Evolutionary conservation across 1,140 invertebrate genomes (phyloP).

Genomic region (Oedothorax gibbosus): DNA sequence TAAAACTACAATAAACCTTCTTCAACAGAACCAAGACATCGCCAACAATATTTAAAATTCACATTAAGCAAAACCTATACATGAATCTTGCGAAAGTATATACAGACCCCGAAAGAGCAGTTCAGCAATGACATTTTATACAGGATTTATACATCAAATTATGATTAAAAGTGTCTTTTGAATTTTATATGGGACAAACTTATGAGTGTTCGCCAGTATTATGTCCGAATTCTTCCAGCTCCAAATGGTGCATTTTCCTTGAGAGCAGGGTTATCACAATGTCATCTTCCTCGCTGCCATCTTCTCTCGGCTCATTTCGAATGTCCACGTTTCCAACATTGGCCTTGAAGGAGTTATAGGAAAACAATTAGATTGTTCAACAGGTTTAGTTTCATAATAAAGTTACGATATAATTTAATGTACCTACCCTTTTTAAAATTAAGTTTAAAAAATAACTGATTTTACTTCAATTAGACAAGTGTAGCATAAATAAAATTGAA

Average conservation of each 20-base stretch:
- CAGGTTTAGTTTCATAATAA: not conserved
- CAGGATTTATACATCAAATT: too few species aligned
- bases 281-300: not conserved
- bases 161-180: too few species aligned
- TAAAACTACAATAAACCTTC: too few species aligned
- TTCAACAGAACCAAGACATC: too few species aligned
- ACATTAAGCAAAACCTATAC: too few species aligned
- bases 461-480: not conserved
- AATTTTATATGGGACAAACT: not conserved
- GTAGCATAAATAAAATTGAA: not conserved
- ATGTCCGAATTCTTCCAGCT: slow-evolving; percentile 30
- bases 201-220: slow-evolving; percentile 17
- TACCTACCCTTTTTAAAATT: not conserved
- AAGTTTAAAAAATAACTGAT: not conserved
- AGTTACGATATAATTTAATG: not conserved
- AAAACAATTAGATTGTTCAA: not conserved
- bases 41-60: too few species aligned
- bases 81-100: too few species aligned
- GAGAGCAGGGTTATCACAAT: slow-evolving; percentile 24
- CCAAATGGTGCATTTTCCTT: slow-evolving; percentile 29
- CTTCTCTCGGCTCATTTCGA: not conserved
- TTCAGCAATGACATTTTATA: too few species aligned
- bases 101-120: too few species aligned
- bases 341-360: not conserved
- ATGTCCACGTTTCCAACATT: slow-evolving; percentile 32